A percentile compares a stretch with the other conserved stretches of the same genome.
Conservation (phyloP, 2,888 invertebrate genomes). For the Podabrus alpinus region DNA sequence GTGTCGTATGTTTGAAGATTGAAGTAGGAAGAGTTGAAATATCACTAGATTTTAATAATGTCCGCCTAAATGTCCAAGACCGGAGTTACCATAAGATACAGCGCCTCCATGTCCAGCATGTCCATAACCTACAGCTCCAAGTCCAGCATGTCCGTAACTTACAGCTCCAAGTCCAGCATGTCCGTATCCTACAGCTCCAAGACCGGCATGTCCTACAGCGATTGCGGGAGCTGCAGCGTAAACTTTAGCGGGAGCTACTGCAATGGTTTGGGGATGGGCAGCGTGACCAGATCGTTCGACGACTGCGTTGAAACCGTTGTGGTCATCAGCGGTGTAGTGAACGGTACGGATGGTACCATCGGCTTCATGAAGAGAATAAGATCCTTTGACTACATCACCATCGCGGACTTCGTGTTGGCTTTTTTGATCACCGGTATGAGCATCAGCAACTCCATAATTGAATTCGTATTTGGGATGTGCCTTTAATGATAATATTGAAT, state of each 20-base stretch:
- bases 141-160: slow-evolving; percentile 7
- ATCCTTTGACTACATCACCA: slow-evolving; percentile 60
- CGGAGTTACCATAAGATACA: background rate
- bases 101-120: background rate
- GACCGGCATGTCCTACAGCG: slow-evolving; percentile 25
- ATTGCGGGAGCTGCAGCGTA: slow-evolving; percentile 20
- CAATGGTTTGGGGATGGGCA: slow-evolving; percentile 53
- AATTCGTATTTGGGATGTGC: slow-evolving; percentile 62
- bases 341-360: slow-evolving; percentile 63
- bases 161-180: slow-evolving; percentile 8
- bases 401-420: slow-evolving; percentile 61
- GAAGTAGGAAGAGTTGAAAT: slow-evolving; percentile 6
- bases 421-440: slow-evolving; percentile 62
- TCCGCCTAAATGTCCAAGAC: background rate
- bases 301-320: slow-evolving; percentile 57
- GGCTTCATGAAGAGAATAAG: slow-evolving; percentile 61
- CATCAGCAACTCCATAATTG: slow-evolving; percentile 60
- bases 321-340: slow-evolving; percentile 62
- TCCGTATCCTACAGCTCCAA: slow-evolving; percentile 8
- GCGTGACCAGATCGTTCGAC: slow-evolving; percentile 59
- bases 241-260: background rate
- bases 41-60: slow-evolving; percentile 21
- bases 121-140: slow-evolving; percentile 1
- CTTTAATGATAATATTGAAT: slow-evolving; percentile 38
- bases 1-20: slow-evolving; percentile 13